phyloP scores from a whole-genome alignment of 1,140 invertebrate genomes.

The Drosophila pruinosa region DNA sequence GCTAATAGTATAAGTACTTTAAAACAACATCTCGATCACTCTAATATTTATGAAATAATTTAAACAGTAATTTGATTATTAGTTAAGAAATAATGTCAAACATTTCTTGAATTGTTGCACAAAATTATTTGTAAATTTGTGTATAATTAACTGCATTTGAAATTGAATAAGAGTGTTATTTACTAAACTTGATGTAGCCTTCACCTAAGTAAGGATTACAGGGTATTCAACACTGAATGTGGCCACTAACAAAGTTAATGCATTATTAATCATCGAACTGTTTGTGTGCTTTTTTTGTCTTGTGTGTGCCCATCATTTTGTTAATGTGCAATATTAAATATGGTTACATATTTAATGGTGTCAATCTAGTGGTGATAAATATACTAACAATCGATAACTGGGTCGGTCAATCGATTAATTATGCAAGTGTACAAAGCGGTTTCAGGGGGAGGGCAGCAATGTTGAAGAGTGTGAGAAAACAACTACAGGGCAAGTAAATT shows the following conservation, averaged over 20 bases:
- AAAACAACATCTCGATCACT: no score
- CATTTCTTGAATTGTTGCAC: no score
- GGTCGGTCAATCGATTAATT: slow-evolving; percentile 27
- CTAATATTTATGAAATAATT: no score
- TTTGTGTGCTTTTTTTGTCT: slow-evolving; percentile 14
- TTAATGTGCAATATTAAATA: slow-evolving; percentile 61
- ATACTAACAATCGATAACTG: slow-evolving; percentile 57
- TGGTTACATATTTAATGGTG: slow-evolving; percentile 68
- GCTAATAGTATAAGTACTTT: no score
- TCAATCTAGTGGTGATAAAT: slow-evolving; percentile 61
- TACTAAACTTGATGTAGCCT: neutral
- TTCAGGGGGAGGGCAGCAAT: neutral
- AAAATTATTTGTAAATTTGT: no score
- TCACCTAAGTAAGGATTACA: neutral
- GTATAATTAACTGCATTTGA: no score
- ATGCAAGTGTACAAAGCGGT: slow-evolving; percentile 2
- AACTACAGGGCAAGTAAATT: no score
- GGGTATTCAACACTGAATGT: neutral
- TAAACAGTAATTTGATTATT: no score
- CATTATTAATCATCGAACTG: slow-evolving; percentile 71
- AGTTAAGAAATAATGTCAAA: no score
- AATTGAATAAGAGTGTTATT: no score
- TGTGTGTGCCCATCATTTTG: slow-evolving; percentile 26
- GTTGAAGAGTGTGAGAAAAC: no score
- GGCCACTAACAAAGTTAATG: slow-evolving; percentile 53